These are phyloP conservation scores for Caerostris extrusa DNA, from an alignment of 1,140 invertebrate species.

Conservation along the genomic window DNA sequence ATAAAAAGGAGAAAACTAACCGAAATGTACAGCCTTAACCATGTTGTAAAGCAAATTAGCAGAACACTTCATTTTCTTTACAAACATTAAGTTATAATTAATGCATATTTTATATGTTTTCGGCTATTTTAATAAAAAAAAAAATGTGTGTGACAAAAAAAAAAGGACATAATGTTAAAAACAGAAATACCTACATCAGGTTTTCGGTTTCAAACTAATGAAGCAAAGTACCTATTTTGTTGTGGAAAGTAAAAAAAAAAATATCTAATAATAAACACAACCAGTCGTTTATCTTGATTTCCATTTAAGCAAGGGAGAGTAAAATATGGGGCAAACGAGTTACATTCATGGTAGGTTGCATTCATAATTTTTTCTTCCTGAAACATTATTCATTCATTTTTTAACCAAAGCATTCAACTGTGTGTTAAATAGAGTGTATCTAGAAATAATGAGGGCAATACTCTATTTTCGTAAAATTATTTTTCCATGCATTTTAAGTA, in stretches of 20 bases:
- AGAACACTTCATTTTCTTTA: conserved; percentile 20
- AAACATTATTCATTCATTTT: conserved; percentile 44
- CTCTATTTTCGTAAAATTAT: neutral
- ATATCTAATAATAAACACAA: neutral
- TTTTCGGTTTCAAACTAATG: conserved; percentile 61
- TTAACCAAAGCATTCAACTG: neutral
- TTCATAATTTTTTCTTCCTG: conserved; percentile 54
- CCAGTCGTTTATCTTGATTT: conserved; percentile 66
- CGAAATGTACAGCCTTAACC: neutral
- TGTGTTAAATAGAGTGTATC: neutral
- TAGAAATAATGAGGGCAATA: conserved; percentile 26
- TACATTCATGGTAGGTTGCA: conserved; percentile 28
- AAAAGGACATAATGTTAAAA: neutral
- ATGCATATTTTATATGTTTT: conserved; percentile 56
- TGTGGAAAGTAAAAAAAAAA: conserved; percentile 13
- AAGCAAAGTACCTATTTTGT: conserved; percentile 38
- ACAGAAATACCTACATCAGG: conserved; percentile 45
- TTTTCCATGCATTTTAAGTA: neutral
- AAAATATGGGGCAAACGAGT: conserved; percentile 51
- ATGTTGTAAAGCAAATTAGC: conserved; percentile 23
- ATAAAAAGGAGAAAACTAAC: neutral
- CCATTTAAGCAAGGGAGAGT: conserved; percentile 48
- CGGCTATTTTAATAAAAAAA: conserved; percentile 33
- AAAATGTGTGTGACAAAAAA: neutral
- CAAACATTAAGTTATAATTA: conserved; percentile 4